Conservation (phyloP, 2,113 vertebrate species). For the Pygoscelis adeliae region DNA sequence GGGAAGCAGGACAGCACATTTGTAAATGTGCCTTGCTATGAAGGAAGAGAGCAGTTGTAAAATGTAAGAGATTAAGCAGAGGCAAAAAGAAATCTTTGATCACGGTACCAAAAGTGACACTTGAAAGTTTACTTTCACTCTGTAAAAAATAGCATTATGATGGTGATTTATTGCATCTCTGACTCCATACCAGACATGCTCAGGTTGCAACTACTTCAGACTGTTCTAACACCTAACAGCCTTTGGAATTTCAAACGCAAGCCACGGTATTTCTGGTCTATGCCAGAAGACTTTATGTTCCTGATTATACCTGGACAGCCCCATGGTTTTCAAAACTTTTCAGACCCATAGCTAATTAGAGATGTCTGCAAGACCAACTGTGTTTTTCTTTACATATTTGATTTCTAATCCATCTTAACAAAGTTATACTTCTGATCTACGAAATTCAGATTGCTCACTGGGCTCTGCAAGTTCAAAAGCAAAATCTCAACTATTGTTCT, state of each 20-base stretch:
- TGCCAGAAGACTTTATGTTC: neutral
- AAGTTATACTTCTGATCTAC: neutral
- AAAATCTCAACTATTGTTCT: neutral
- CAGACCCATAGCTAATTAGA: neutral
- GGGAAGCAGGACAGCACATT: neutral
- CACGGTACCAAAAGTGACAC: neutral
- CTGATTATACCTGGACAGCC: neutral
- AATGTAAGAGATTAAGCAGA: neutral
- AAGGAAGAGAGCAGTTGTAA: neutral
- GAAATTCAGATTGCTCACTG: neutral
- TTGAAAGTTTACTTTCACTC: neutral
- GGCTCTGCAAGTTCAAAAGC: neutral
- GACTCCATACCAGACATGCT: neutral
- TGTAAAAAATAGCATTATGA: neutral
- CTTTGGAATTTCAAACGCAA: neutral
- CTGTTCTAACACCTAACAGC: neutral
- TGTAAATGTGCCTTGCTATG: neutral
- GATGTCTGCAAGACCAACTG: neutral
- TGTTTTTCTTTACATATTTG: neutral
- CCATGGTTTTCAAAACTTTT: neutral
- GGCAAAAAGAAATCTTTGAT: neutral
- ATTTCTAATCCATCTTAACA: neutral
- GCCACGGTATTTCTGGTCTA: neutral
- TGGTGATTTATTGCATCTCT: neutral
- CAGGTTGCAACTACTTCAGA: neutral